Percentiles rank a stretch among this genome's conserved stretches.
Conservation (phyloP, 2,797 vertebrate genomes). For the Hippocampus kuda region DNA sequence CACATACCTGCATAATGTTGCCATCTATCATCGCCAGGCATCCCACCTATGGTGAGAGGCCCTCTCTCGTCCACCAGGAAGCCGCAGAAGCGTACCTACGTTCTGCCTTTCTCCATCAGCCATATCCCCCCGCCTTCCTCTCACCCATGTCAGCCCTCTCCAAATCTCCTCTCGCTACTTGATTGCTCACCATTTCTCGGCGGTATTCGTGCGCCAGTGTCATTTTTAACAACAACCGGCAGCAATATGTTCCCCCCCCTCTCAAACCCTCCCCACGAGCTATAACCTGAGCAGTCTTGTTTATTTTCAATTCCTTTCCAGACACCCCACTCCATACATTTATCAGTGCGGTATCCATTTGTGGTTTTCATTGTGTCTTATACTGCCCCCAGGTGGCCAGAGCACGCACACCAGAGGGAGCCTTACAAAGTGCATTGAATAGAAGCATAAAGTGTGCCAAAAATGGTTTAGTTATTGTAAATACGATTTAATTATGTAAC, state of each 20-base stretch:
- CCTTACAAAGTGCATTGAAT: too few species aligned
- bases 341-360: background rate
- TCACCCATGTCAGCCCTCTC: slow-evolving; percentile 15
- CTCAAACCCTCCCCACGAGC: background rate
- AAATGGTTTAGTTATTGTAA: too few species aligned
- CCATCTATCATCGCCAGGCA: slow-evolving; percentile 49
- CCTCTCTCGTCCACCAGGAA: slow-evolving; percentile 22
- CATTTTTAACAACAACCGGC: background rate
- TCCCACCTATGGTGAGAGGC: slow-evolving; percentile 44
- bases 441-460: too few species aligned
- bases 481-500: too few species aligned
- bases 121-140: slow-evolving; percentile 11
- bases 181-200: slow-evolving; percentile 15
- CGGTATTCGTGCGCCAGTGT: slow-evolving; percentile 8
- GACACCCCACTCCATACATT: background rate
- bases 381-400: too few species aligned
- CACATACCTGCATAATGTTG: background rate
- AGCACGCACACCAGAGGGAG: too few species aligned
- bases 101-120: slow-evolving; percentile 17
- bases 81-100: slow-evolving; percentile 10
- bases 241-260: background rate
- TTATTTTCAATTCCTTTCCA: background rate
- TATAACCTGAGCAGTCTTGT: background rate
- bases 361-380: background rate
- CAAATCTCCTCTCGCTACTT: slow-evolving; percentile 31